Conservation (phyloP, 2,113 vertebrate species). For the Cricetomys ansorgei region DNA sequence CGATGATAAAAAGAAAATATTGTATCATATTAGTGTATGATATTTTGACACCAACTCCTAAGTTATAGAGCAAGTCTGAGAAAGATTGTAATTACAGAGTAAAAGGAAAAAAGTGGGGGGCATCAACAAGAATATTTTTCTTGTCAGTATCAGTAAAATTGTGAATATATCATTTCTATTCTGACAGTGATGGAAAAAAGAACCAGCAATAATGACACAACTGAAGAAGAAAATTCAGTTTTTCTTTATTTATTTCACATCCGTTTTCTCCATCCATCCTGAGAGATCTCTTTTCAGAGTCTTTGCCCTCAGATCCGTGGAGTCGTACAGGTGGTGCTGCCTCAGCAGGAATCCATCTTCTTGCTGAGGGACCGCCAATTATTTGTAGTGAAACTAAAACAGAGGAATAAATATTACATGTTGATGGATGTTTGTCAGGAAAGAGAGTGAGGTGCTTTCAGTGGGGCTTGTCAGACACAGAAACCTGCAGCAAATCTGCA, state of each 20-base stretch:
- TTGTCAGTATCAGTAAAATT: neutral
- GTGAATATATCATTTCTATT: constrained; percentile 8
- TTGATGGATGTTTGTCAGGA: constrained; percentile 87
- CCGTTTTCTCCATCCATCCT: constrained; percentile 69
- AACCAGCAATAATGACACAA: neutral
- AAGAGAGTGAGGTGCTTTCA: constrained; percentile 82
- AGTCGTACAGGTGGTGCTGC: constrained; percentile 74
- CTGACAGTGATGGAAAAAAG: neutral
- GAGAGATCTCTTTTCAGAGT: constrained; percentile 68
- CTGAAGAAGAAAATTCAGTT: constrained; percentile 49
- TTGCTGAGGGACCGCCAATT: constrained; percentile 81
- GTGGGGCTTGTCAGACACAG: constrained; percentile 82
- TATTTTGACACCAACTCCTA: neutral
- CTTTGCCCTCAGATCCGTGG: constrained; percentile 58
- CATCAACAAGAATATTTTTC: neutral
- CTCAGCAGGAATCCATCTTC: constrained; percentile 81
- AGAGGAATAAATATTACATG: constrained; percentile 88
- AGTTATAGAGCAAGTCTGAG: neutral
- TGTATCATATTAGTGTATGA: neutral
- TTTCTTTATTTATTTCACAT: constrained; percentile 42
- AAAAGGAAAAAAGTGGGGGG: too few relatives aligned
- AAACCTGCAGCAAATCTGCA: constrained; percentile 80
- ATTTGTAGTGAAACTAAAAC: constrained; percentile 83
- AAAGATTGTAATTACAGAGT: neutral
- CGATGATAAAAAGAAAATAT: neutral